Evolutionary conservation across 2,797 vertebrate genomes (phyloP).

Genomic region (Hemibagrus guttatus): DNA sequence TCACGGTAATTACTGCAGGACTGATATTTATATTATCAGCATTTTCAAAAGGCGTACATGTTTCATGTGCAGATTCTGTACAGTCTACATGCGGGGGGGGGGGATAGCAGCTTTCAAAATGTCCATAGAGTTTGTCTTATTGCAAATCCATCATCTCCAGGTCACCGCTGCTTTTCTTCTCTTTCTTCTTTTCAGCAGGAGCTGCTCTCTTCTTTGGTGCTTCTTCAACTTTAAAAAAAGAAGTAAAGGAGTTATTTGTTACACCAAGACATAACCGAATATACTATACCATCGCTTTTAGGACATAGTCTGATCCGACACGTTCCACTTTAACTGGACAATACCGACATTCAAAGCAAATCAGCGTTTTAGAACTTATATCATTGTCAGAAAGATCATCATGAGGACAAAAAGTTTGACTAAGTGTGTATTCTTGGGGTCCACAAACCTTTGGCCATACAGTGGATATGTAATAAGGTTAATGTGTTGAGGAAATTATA

Average conservation of each 20-base stretch:
- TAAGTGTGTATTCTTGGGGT: neutral
- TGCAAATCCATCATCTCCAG: conserved; percentile 64
- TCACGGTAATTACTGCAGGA: neutral
- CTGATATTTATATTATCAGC: neutral
- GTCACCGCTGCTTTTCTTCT: conserved; percentile 47
- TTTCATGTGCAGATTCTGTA: neutral
- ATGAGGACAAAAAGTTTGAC: neutral
- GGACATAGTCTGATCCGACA: neutral
- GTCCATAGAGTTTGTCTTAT: conserved; percentile 37
- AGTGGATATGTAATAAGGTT: neutral
- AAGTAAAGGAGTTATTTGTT: neutral
- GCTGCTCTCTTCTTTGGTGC: conserved; percentile 39
- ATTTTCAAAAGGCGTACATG: neutral
- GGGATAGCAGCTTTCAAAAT: neutral
- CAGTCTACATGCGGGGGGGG: neutral
- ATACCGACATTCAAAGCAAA: neutral
- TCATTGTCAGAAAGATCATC: neutral
- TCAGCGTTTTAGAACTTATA: neutral
- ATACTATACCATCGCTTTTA: neutral
- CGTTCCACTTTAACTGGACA: neutral
- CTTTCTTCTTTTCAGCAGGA: conserved; percentile 53
- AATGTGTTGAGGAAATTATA: neutral
- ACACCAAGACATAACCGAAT: neutral
- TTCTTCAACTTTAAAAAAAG: conserved; percentile 64
- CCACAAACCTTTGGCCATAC: neutral